phyloP scores from a whole-genome alignment of 2,888 invertebrate species.

The Phragmatobia fuliginosa region DNA sequence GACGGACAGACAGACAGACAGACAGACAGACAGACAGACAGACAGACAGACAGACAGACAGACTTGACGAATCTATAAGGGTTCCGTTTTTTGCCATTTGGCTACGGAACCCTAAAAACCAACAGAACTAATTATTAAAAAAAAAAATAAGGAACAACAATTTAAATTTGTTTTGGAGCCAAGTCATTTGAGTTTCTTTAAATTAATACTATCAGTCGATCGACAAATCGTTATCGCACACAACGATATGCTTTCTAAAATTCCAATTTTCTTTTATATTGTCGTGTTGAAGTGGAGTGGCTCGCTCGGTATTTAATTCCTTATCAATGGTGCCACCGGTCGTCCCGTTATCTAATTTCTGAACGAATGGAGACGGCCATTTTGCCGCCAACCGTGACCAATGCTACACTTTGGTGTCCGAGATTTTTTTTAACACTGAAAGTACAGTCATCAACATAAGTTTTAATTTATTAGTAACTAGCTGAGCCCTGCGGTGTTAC shows the following conservation, averaged over 20 bases:
- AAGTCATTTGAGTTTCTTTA: slow-evolving; percentile 24
- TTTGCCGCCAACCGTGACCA: slow-evolving; percentile 63
- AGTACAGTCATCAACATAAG: slow-evolving; percentile 14
- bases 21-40: too few relatives aligned
- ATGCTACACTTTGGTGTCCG: slow-evolving; percentile 53
- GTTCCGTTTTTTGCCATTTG: too few relatives aligned
- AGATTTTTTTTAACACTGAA: slow-evolving; percentile 41
- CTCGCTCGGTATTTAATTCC: slow-evolving; percentile 67
- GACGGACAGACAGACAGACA: too few relatives aligned
- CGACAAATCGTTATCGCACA: slow-evolving; percentile 54
- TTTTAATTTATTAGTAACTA: neutral
- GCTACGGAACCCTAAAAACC: too few relatives aligned
- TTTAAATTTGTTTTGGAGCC: neutral
- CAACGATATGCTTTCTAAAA: slow-evolving; percentile 73
- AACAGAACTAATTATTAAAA: too few relatives aligned
- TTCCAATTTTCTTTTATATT: slow-evolving; percentile 68
- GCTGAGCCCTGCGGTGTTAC: too few relatives aligned
- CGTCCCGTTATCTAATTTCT: slow-evolving; percentile 78
- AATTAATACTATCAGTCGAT: slow-evolving; percentile 57
- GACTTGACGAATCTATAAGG: too few relatives aligned
- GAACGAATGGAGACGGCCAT: slow-evolving; percentile 59
- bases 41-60: too few relatives aligned
- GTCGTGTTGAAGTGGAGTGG: slow-evolving; percentile 58
- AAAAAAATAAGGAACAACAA: neutral
- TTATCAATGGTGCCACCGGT: slow-evolving; percentile 72